Base-by-base conservation (phyloP, 2,888 invertebrate species). In the Lucinisca nassula region DNA sequence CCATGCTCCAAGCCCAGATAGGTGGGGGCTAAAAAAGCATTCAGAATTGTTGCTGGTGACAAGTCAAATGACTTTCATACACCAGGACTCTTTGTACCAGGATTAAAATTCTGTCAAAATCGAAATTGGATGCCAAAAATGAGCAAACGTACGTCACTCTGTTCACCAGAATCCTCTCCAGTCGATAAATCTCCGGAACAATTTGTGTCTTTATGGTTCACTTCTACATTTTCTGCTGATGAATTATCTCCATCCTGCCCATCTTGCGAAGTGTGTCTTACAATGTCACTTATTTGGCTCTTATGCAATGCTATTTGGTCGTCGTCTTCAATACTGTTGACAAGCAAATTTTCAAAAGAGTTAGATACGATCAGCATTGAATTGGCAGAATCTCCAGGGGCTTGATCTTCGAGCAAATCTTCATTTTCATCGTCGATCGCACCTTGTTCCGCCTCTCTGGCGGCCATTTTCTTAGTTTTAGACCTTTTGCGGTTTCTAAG, bases 281-380 rank as follows among this genome's bases (percentile, higher is more conserved):
- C 93, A 35, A 94, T 92, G 24, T 92, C 90, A 75, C 92, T 90
- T 24, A 92, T 93, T 32, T 90, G 90, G 37, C 93, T 89, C 61
- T 86, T 87, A 55, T 87, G 90, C 67, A 87, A 85, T 32, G 61
- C 87, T 70, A 83, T 78, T 10, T 81, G 80, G 51, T 72, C 79
- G 24, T 84, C 81, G 27, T 83, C 84, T 49, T 89, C 91, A 6
- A 91, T 81, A 38, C 89, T 80, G 74, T 92, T 92, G 67, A 92
- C 92, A 76, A 84, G 90, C n/a, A 96, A 90, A 73, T 95, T 95
- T 86, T 95, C 96, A 85, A 93, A 95, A 12, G 95, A 94, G 84
- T 96, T 95, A 58, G 94, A 90, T 17, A 98, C 97, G 78, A 98
- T 97, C 58, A 98, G 96, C 95, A 98, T 97, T 93, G 97, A 97